Evolutionary conservation across 1,140 invertebrate species (phyloP).

Genomic region (Cheumatopsyche charites): DNA sequence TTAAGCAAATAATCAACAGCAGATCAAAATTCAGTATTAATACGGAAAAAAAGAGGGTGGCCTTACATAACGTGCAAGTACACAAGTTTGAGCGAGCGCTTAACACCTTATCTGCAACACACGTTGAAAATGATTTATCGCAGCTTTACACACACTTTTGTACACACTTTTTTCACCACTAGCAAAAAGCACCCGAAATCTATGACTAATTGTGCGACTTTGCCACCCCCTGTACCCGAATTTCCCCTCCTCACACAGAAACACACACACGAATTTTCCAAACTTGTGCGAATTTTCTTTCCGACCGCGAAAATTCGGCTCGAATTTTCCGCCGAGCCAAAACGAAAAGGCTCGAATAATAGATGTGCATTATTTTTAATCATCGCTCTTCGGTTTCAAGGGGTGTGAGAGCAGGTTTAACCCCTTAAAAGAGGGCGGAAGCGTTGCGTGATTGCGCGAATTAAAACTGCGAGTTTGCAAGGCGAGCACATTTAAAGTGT

Average conservation of each 20-base stretch:
- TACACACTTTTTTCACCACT: no score
- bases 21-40: no score
- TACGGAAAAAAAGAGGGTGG: neutral
- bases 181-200: no score
- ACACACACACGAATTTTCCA: no score
- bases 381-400: slow-evolving; percentile 2
- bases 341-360: slow-evolving; percentile 21
- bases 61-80: neutral
- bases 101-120: slow-evolving; percentile 10
- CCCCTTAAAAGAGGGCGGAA: slow-evolving; percentile 13
- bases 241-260: no score
- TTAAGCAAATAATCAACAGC: no score
- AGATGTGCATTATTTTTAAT: slow-evolving; percentile 28
- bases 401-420: no score
- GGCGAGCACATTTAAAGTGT: slow-evolving; percentile 11
- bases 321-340: no score
- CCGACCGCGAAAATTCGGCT: neutral
- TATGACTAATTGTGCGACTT: slow-evolving; percentile 17
- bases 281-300: no score
- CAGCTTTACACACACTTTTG: neutral
- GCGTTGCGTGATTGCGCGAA: slow-evolving; percentile 26
- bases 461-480: slow-evolving; percentile 26
- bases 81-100: neutral
- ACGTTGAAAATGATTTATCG: slow-evolving; percentile 13
- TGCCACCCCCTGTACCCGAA: no score